Evolutionary conservation across 2,113 vertebrate genomes (phyloP), one percentile per base, ranked within the genome.

Genomic region (Manacus vitellinus): DNA sequence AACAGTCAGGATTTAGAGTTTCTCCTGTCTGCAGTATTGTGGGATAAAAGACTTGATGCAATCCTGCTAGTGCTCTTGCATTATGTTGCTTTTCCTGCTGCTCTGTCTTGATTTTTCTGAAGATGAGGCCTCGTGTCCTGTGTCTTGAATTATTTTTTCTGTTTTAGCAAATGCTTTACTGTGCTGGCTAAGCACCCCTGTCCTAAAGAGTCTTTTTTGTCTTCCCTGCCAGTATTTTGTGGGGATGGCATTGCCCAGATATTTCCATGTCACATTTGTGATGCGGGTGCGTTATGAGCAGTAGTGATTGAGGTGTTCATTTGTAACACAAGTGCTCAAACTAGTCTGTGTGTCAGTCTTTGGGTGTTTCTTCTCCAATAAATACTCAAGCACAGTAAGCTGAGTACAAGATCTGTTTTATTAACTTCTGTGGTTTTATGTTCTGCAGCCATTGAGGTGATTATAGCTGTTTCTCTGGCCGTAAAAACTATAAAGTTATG

Each of bases 261-360:
- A 13, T 71, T 91, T 88, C 46, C 37, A 2, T 44, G 16, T 51
- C 54, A 30, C 43, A 21, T 18, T 6, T 66, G 54, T 73, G 44
- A 23, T 49, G 44, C 0, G 0, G 16, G 47, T 63, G 33, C 43
- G 3, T 33, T 2, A 3, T 47, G 70, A 49, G 18, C 4, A 33
- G 49, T 12, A 15, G n/a, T 3, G 52, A 41, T 37, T 22, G 44
- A 62, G 41, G 30, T 37, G 23, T 47, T 62, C 43, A 18, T 51
- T 63, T 75, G 22, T 70, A 89, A 35, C 21, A 18, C 12, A 7
- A 15, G 35, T 8, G 17, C 51, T 85, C 15, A 37, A 10, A 39
- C 49, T 62, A 4, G 23, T 76, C 30, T n/a, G 13, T 23, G 41
- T 68, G 55, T 73, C 43, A 27, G 25, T 28, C 51, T 19, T 62